These are phyloP conservation scores for Drosophila sucinea DNA, from an alignment of 1,140 invertebrate genomes.

Conservation along the genomic window DNA sequence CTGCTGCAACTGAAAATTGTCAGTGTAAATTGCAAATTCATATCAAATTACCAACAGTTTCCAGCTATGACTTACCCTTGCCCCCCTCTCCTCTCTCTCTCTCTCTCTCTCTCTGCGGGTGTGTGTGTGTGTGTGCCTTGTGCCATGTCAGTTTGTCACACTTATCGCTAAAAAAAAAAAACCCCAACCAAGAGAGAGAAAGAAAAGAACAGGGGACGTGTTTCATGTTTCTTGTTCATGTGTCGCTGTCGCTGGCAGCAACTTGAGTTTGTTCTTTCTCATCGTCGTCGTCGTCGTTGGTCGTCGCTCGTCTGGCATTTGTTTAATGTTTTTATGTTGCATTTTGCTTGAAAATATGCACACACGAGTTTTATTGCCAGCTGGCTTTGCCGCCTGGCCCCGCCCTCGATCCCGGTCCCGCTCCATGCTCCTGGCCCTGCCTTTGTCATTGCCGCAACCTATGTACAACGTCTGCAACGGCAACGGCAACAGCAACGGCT, in stretches of 20 bases:
- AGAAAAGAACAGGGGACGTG: slow-evolving; percentile 4
- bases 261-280: slow-evolving; percentile 18
- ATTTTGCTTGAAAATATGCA: slow-evolving; percentile 75
- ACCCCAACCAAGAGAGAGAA: not conserved
- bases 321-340: slow-evolving; percentile 75
- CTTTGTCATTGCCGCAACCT: too few relatives aligned
- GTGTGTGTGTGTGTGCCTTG: slow-evolving; percentile 13
- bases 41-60: slow-evolving; percentile 58
- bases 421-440: not conserved
- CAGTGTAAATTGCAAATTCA: slow-evolving; percentile 72
- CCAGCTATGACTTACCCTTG: not conserved
- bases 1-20: slow-evolving; percentile 49
- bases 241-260: slow-evolving; percentile 41
- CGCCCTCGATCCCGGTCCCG: not conserved
- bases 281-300: slow-evolving; percentile 17
- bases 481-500: not conserved
- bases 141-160: slow-evolving; percentile 63
- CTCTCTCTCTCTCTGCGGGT: too few relatives aligned
- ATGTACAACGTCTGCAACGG: too few relatives aligned
- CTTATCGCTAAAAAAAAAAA: slow-evolving; percentile 47
- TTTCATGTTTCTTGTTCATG: slow-evolving; percentile 45
- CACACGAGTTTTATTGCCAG: slow-evolving; percentile 73
- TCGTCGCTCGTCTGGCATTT: slow-evolving; percentile 61
- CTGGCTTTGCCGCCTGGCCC: slow-evolving; percentile 19
- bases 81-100: not conserved